Base-by-base conservation (phyloP, 2,113 vertebrate genomes). In the Gulo gulo region DNA sequence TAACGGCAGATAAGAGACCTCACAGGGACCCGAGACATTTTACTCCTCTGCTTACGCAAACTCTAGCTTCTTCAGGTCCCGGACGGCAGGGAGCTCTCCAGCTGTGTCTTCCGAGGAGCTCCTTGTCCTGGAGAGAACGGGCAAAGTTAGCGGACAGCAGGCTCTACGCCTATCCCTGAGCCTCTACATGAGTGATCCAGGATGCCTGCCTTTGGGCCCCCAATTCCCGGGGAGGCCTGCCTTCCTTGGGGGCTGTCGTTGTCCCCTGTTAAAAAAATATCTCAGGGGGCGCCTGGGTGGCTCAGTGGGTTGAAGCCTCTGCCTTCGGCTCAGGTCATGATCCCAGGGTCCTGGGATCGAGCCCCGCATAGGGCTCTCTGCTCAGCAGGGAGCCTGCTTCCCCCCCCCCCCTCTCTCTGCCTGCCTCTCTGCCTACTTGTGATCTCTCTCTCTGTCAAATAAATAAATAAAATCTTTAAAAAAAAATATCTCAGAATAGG, bases 61-160 rank as follows among this genome's bases (percentile, higher is more conserved):
- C 94, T 99, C 99, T 9, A 99, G 97, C 89, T 99, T 99, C 95
- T 98, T 98, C 6, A 99, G 98, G 82, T 99, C 99, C 86, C 92
- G 98, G 91, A 99, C 98, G 2, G 99, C 99, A 18, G 99, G 99
- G 20, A 99, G 99, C 4, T 97, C 96, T n/a, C 61, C 85, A 21
- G 94, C 92, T 9, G 59, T 24, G 34, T 98, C 98, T 82, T 84
- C 97, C 1, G 86, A 92, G 85, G 81, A 73, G 10, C 36, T 87
- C 93, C 91, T 88, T 4, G 61, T 67, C 85, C 98, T 98, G 36
- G 16, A 84, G 79, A 92, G 91, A 96, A 76, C 0, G 14, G 73
- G 69, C 20, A 12, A 1, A 0, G n/a, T 65, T 81, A 67, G 34
- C 2, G 4, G 26, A 36, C 6, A 14, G 6, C 8, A 73, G 24